A percentile compares a stretch with the other conserved stretches of the same genome.
These are phyloP conservation scores for Lacanobia oleracea DNA, from an alignment of 2,888 invertebrate species.

Conservation along the genomic window DNA sequence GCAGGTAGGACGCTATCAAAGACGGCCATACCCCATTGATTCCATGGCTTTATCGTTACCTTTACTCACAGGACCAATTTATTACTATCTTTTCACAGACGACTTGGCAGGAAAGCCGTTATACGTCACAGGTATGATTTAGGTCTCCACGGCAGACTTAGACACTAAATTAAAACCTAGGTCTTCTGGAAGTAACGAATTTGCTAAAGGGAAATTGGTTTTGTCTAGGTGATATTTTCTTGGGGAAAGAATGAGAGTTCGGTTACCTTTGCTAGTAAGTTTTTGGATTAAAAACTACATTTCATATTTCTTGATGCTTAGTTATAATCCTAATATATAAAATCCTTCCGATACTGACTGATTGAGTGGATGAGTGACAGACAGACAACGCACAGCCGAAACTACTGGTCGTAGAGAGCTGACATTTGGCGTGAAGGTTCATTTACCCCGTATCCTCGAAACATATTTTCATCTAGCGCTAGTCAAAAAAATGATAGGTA, in stretches of 20 bases:
- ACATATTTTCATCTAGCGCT: too few relatives aligned
- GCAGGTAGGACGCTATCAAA: conserved; percentile 58
- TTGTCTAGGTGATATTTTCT: conserved; percentile 33
- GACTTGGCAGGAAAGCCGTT: conserved; percentile 74
- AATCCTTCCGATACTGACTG: too few relatives aligned
- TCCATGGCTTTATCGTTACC: conserved; percentile 72
- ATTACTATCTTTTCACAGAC: conserved; percentile 83
- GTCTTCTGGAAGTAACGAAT: conserved; percentile 57
- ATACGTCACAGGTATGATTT: conserved; percentile 85
- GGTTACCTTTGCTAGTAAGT: not conserved
- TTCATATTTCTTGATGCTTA: not conserved
- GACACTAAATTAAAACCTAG: conserved; percentile 80
- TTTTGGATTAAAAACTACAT: not conserved
- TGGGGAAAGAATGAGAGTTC: not conserved
- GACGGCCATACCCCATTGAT: conserved; percentile 74
- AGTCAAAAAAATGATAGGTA: too few relatives aligned
- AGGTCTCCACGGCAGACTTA: conserved; percentile 77
- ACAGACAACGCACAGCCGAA: too few relatives aligned
- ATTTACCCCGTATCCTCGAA: too few relatives aligned
- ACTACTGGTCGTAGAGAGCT: too few relatives aligned
- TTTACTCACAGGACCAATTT: conserved; percentile 73
- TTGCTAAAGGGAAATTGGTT: conserved; percentile 53
- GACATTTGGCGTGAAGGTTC: too few relatives aligned
- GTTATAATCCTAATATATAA: not conserved
- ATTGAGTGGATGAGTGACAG: too few relatives aligned